These are phyloP conservation scores for Cinclus cinclus DNA, from an alignment of 2,113 vertebrate species.

Conservation along the genomic window DNA sequence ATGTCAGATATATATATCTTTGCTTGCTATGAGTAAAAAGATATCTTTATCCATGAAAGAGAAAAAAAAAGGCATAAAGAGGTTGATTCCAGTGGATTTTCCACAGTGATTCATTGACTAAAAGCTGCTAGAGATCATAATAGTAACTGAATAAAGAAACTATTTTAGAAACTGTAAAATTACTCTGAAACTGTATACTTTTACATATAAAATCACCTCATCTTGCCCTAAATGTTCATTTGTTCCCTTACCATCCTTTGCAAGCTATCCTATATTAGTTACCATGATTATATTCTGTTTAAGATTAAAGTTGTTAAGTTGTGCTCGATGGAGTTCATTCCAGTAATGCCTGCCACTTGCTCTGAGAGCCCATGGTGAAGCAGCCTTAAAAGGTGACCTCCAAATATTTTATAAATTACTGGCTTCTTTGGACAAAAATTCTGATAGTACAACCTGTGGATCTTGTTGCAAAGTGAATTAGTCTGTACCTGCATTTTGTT, in stretches of 20 bases:
- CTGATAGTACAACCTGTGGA: not conserved
- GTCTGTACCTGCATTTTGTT: not conserved
- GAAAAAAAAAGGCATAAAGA: not conserved
- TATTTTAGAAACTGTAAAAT: not conserved
- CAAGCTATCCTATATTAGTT: not conserved
- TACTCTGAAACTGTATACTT: not conserved
- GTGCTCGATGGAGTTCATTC: not conserved
- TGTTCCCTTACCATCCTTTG: not conserved
- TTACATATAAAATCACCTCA: not conserved
- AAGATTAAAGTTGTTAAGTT: not conserved
- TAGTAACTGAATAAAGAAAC: not conserved
- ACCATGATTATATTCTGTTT: not conserved
- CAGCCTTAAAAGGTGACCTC: not conserved
- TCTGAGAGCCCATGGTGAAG: not conserved
- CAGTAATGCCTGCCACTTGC: not conserved
- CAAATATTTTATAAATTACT: not conserved
- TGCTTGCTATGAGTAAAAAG: not conserved
- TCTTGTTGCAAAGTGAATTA: not conserved
- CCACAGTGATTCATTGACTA: not conserved
- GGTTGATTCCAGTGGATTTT: not conserved
- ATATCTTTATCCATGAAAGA: not conserved
- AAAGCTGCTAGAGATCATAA: not conserved
- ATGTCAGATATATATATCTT: not conserved
- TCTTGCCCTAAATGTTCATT: not conserved
- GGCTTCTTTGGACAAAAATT: not conserved